Evolutionary conservation across 1,140 invertebrate genomes (phyloP), one percentile per base, ranked within the genome.

Genomic region (Plodia interpunctella): DNA sequence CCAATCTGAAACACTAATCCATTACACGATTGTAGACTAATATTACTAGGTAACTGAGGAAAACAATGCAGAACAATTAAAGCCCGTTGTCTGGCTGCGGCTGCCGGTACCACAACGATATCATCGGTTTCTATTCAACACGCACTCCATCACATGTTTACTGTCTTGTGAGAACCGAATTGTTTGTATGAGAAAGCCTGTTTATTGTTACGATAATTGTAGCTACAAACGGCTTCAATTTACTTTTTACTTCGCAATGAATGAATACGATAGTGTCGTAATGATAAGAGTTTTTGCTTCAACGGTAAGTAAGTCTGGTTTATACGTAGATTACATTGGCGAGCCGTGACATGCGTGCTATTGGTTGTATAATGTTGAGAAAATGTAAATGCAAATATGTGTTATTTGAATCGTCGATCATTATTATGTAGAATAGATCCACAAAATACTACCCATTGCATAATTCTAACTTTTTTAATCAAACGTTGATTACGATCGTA

Each of bases 161-260:
- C 20, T 25, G 25, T 20, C 19, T 28, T 67, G 75, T 80, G 79
- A 75, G 76, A 82, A 82, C 63, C 51, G 50, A 65, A 69, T 62
- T 65, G 62, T 67, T 55, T 57, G 55, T 76, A 65, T 74, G 75
- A 73, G 79, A 80, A 81, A 74, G 66, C 62, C 72, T 76, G 63
- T 76, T 74, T 71, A 76, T 68, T 73, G 75, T 71, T 64, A 59
- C 78, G 78, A 79, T 78, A 75, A 74, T 60, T 62, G 57, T 67
- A 13, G 55, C 59, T 73, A 57, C 79, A 78, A 84, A 73, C 78
- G 66, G 61, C 78, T 55, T 78, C 74, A 72, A 84, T 85, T 86
- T 78, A 82, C 66, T 84, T 86, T 87, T 87, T 87, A 65, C 73
- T 53, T 71, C 60, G 68, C 63, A 70, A 67, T 68, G 65, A 66